Evolutionary conservation across 2,888 invertebrate genomes (phyloP).

Genomic region (Balanococcus diminutus): DNA sequence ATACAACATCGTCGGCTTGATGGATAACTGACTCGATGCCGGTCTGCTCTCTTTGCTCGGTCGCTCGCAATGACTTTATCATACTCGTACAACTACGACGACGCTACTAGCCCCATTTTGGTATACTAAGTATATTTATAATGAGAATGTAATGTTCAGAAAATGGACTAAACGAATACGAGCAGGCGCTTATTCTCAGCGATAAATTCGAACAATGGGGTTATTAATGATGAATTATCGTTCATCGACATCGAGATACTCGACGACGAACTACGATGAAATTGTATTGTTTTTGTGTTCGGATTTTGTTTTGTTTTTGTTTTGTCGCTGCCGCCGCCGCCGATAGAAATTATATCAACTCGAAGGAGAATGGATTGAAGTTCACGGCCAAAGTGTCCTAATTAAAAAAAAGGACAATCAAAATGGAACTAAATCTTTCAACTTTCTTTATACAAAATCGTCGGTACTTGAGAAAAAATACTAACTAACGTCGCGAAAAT

Average conservation of each 20-base stretch:
- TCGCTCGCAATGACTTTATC: too few relatives aligned
- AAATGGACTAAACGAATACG: background rate
- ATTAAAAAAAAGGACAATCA: too few relatives aligned
- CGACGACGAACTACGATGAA: too few relatives aligned
- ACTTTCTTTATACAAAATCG: too few relatives aligned
- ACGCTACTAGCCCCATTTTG: background rate
- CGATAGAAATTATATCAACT: background rate
- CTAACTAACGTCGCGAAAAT: too few relatives aligned
- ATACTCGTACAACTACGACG: background rate
- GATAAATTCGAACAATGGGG: conserved; percentile 10
- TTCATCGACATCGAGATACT: background rate
- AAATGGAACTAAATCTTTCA: too few relatives aligned
- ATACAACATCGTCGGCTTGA: background rate
- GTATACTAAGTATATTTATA: background rate
- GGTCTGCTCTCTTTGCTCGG: background rate
- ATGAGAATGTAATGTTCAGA: background rate
- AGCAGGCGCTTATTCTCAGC: background rate
- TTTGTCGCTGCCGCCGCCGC: background rate
- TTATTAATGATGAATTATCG: conserved; percentile 17
- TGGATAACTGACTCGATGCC: background rate
- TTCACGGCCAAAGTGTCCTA: too few relatives aligned
- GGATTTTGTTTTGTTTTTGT: background rate
- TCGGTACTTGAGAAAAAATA: too few relatives aligned
- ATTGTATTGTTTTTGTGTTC: background rate
- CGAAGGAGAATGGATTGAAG: too few relatives aligned